Conservation (phyloP, 2,113 vertebrate genomes). For the Podarcis raffonei region DNA sequence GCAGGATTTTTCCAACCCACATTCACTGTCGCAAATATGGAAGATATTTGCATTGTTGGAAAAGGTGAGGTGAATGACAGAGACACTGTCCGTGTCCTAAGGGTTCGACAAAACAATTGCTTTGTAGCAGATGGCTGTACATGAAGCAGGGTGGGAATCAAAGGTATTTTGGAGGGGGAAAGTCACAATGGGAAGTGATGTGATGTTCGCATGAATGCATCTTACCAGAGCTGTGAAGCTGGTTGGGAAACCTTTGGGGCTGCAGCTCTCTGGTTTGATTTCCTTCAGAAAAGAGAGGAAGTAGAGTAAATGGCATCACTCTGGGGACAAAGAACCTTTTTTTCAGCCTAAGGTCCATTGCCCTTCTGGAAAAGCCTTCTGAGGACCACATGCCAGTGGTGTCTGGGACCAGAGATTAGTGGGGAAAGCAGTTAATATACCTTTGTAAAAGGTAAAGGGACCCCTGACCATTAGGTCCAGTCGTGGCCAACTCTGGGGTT, state of each 20-base stretch:
- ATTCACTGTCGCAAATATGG: slow-evolving; percentile 17
- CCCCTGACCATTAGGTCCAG: too few species aligned
- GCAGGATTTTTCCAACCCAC: background rate
- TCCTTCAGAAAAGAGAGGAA: background rate
- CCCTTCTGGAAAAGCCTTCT: background rate
- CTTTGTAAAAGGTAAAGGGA: too few species aligned
- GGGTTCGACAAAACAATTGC: slow-evolving; percentile 4
- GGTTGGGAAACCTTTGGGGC: background rate
- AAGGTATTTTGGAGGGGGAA: background rate
- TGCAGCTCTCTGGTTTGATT: background rate
- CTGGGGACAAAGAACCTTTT: too few species aligned
- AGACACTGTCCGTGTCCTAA: background rate
- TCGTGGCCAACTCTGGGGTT: too few species aligned
- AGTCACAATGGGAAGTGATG: background rate
- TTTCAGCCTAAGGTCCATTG: background rate
- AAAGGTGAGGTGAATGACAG: background rate
- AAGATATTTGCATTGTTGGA: background rate
- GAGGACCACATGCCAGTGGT: background rate
- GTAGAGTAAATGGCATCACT: background rate
- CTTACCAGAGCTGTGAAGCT: background rate
- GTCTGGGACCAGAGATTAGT: too few species aligned
- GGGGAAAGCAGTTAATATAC: too few species aligned
- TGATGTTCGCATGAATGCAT: background rate
- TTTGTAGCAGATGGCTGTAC: slow-evolving; percentile 33
- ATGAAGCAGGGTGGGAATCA: background rate